Conservation (phyloP, 2,888 invertebrate species). For the Prosapia bicincta region DNA sequence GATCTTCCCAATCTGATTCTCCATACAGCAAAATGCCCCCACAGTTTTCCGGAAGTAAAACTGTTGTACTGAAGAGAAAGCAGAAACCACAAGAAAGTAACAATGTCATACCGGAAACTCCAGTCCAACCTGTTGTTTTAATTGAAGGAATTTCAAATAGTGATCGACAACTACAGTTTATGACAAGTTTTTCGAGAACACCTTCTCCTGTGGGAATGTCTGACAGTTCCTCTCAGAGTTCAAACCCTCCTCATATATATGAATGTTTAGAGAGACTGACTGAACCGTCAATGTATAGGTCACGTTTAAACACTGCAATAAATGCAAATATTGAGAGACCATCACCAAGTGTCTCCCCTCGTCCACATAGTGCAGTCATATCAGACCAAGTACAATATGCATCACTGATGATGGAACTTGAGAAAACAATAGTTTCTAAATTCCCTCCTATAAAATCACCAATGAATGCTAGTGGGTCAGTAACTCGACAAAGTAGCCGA, state of each 20-base stretch:
- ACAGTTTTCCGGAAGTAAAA: constrained; percentile 24
- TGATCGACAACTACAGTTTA: constrained; percentile 49
- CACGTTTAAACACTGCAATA: constrained; percentile 45
- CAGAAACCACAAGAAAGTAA: constrained; percentile 42
- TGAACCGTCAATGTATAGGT: constrained; percentile 48
- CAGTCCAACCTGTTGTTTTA: constrained; percentile 32
- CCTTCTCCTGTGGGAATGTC: constrained; percentile 47
- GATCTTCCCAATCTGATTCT: constrained; percentile 40
- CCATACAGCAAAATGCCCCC: constrained; percentile 26
- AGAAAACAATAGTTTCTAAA: constrained; percentile 45
- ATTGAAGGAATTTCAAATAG: constrained; percentile 41
- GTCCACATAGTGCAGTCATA: constrained; percentile 39
- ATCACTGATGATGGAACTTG: constrained; percentile 50
- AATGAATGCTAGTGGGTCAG: constrained; percentile 47
- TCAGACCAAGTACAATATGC: constrained; percentile 50
- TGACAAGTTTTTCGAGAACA: constrained; percentile 52
- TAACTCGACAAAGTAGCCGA: constrained; percentile 18
- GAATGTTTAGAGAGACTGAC: constrained; percentile 50
- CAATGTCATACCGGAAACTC: constrained; percentile 22
- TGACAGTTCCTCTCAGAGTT: constrained; percentile 45
- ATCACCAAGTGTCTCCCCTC: constrained; percentile 35
- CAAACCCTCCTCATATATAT: constrained; percentile 44
- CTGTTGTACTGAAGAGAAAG: constrained; percentile 35
- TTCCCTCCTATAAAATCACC: constrained; percentile 34
- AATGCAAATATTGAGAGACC: constrained; percentile 25